Base-by-base conservation (phyloP, 1,140 invertebrate genomes). In the Saxidomus purpurata region DNA sequence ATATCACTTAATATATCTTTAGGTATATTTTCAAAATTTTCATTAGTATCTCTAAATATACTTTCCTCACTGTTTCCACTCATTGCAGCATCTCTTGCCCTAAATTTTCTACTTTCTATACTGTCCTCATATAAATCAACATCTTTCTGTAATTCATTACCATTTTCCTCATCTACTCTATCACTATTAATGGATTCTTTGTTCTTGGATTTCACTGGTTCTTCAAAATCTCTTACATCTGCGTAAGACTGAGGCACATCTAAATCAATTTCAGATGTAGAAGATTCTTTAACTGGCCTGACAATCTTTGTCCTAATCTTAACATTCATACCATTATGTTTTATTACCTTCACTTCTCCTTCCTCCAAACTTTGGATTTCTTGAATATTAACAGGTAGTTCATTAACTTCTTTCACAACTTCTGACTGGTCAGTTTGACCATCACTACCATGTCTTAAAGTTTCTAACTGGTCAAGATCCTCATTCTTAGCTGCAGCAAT, bases 281-380 rank as follows among this genome's bases (percentile, higher is more conserved):
- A 40, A 43, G 28, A 3, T 17, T 63, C 80, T 59, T 38, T n/a
- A 8, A 82, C 36, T n/a, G 80, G 80, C 40, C 61, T 82, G 0
- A 82, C 80, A 63, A 67, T 31, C 61, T 67, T 82, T 22, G 55
- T 63, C n/a, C 17, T 82, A 43, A 82, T 67, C 67, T 82, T 82
- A 1, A 82, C 59, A 13, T 1, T 31, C 31, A 82, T 82, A 13
- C 80, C 80, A 63, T 28, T 15, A n/a, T 38, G 34, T 19, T 43
- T 38, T 40, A 82, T 63, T 6, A 82, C 49, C 15, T 63, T 82
- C n/a, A 82, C 49, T 25, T 34, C 25, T 59, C 25, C 49, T 8
- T 80, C 69, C 8, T 40, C 40, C 6, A n/a, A 19, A 38, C 38
- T n/a, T 3, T 6, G n/a, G 36, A 40, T 79, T 52, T 79, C 40